phyloP scores from a whole-genome alignment of 2,113 vertebrate genomes.

The Sander lucioperca region DNA sequence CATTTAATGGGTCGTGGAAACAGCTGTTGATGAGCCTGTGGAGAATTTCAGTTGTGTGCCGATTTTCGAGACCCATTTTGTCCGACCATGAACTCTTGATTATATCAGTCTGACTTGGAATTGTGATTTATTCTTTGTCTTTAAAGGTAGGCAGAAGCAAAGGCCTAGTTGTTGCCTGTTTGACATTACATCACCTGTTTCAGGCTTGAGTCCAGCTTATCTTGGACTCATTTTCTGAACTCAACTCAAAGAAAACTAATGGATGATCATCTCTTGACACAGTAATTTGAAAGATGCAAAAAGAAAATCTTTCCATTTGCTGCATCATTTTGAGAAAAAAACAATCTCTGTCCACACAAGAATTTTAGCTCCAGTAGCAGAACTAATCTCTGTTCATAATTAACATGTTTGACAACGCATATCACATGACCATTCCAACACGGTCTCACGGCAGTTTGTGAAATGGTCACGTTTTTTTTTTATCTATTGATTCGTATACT shows the following conservation, averaged over 20 bases:
- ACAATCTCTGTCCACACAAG: too few species aligned
- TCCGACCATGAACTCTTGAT: not conserved
- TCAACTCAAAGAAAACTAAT: not conserved
- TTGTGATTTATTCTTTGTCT: not conserved
- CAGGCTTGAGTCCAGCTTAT: slow-evolving; percentile 6
- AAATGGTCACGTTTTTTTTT: too few species aligned
- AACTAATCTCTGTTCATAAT: too few species aligned
- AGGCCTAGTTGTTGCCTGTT: too few species aligned
- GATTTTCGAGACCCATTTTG: not conserved
- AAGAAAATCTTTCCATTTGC: not conserved
- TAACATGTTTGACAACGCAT: too few species aligned
- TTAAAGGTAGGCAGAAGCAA: not conserved
- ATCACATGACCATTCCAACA: too few species aligned
- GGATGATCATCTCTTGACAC: not conserved
- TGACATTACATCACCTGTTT: not conserved
- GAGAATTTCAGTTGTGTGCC: not conserved
- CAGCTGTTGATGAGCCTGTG: not conserved
- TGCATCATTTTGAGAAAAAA: too few species aligned
- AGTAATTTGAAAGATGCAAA: not conserved
- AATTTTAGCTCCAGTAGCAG: too few species aligned
- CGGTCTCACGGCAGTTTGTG: too few species aligned
- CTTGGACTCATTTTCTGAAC: not conserved
- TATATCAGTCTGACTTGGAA: not conserved
- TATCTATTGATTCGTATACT: too few species aligned
- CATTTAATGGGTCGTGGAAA: not conserved